Evolutionary conservation across 2,797 vertebrate genomes (phyloP), one percentile per base, ranked within the genome.

Genomic region (Pantherophis alleghaniensis): DNA sequence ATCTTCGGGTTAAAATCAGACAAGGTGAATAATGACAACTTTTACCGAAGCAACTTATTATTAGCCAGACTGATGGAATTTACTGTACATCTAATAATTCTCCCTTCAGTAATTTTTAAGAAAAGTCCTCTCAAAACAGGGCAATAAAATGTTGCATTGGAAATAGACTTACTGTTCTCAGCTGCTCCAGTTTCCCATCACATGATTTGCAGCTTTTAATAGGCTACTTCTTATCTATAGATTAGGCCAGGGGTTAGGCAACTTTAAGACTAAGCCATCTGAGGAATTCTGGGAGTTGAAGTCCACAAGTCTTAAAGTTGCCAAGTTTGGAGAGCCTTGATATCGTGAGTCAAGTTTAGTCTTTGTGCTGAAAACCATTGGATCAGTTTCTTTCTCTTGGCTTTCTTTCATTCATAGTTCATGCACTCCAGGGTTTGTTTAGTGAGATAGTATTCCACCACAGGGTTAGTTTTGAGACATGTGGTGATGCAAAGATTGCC

Each of bases 1-100:
- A 96, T 95, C 94, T 92, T 79, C 0, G 28, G 95, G 94, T 57
- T 95, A 95, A 95, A 93, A 94, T 59, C 93, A n/a, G 87, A 93
- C 92, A 94, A 93, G 94, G 95, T 95, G 95, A 20, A 94, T 94
- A 95, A 94, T 16, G 90, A 24, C 91, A 91, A 86, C 60, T 83
- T 91, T 66, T 87, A 94, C 61, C 5, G 59, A 57, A 56, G 89
- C 86, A 96, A 90, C 92, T 94, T 79, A 95, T 28, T 89, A 96
- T 94, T 94, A 96, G 92, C 95, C 88, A 88, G 92, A 89, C 87
- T 96, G 94, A 47, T 53, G 95, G 16, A 94, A 94, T 86, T 7
- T 18, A 47, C 18, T 53, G 4, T 4, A 53, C 0, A 9, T 47
- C 18, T 90, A 88, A 91, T 89, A 88, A 5, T 60, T 63, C 56